phyloP scores from a whole-genome alignment of 2,888 invertebrate genomes.

The Dasysyrphus albostriatus region DNA sequence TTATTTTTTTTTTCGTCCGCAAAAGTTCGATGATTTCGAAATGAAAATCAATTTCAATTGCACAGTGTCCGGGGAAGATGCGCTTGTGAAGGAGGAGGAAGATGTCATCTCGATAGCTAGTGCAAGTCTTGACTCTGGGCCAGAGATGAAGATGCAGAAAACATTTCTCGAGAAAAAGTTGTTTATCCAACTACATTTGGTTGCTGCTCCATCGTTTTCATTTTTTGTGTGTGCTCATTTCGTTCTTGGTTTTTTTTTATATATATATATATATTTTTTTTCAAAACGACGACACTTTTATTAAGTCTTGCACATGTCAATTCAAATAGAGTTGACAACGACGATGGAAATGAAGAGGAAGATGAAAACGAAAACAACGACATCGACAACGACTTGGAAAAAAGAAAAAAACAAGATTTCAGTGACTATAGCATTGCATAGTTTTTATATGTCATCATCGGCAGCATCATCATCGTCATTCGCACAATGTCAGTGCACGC shows the following conservation, averaged over 20 bases:
- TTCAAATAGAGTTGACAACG: slow-evolving; percentile 55
- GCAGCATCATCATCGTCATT: slow-evolving; percentile 54
- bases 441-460: slow-evolving; percentile 38
- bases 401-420: neutral
- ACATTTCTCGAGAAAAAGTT: slow-evolving; percentile 62
- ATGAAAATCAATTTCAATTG: slow-evolving; percentile 69
- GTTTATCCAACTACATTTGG: slow-evolving; percentile 72
- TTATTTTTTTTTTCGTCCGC: slow-evolving; percentile 19
- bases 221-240: slow-evolving; percentile 19
- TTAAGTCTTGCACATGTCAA: slow-evolving; percentile 76
- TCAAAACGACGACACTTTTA: slow-evolving; percentile 69
- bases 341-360: neutral
- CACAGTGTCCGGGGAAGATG: slow-evolving; percentile 8
- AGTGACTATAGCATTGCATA: slow-evolving; percentile 31
- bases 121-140: slow-evolving; percentile 15
- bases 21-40: slow-evolving; percentile 66
- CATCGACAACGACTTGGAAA: neutral
- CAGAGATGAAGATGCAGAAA: slow-evolving; percentile 61
- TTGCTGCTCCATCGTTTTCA: slow-evolving; percentile 30
- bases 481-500: slow-evolving; percentile 68
- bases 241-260: slow-evolving; percentile 7
- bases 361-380: slow-evolving; percentile 22
- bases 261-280: slow-evolving; percentile 21
- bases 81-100: neutral
- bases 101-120: neutral